Evolutionary conservation across 2,113 vertebrate genomes (phyloP).

Genomic region (Myiopsitta monachus): DNA sequence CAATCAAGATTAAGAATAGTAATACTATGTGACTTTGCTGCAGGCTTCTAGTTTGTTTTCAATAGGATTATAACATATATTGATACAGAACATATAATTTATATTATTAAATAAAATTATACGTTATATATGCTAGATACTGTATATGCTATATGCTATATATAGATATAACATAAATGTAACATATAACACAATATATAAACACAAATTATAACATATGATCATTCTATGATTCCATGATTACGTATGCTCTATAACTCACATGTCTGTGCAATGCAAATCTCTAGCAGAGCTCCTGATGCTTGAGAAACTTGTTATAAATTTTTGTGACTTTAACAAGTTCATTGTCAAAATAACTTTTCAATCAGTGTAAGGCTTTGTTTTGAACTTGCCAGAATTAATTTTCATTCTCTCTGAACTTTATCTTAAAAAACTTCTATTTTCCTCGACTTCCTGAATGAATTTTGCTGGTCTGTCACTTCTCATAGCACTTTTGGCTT

Average conservation of each 20-base stretch:
- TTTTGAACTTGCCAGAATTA: background rate
- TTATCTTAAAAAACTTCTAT: background rate
- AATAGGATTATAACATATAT: too few relatives aligned
- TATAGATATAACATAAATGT: background rate
- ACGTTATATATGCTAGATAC: too few relatives aligned
- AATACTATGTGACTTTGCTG: background rate
- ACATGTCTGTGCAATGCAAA: background rate
- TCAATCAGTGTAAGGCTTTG: background rate
- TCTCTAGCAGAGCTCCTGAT: background rate
- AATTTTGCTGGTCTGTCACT: background rate
- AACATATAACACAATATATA: background rate
- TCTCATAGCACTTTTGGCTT: background rate
- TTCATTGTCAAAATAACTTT: background rate
- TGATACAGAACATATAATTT: background rate
- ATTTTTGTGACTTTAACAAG: background rate
- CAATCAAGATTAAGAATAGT: background rate
- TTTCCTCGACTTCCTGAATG: background rate
- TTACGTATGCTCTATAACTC: background rate
- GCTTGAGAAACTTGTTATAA: background rate
- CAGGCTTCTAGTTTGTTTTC: background rate
- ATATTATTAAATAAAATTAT: background rate
- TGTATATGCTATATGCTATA: background rate
- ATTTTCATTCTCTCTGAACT: background rate
- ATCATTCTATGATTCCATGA: background rate
- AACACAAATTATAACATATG: background rate